Base-by-base conservation (phyloP, 2,113 vertebrate species). In the Dryoscopus gambensis region DNA sequence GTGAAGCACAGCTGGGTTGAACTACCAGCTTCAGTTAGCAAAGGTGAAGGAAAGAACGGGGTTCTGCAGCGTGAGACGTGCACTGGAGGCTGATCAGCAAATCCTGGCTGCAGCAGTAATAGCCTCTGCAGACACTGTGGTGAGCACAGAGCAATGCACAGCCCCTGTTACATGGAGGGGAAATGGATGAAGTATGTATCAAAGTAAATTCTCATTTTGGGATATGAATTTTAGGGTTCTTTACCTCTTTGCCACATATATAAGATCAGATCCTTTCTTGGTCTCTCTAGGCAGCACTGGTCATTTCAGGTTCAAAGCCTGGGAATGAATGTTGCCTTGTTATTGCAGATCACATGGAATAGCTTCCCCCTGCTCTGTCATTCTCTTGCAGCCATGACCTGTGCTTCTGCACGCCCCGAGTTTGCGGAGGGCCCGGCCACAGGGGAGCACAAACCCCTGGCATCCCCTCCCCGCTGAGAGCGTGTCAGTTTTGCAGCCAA, bases 361-460 rank as follows among this genome's bases (percentile, higher is more conserved):
- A 46, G 78, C 39, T 71, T 82, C 39, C 56, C 82, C 78, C 69
- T 2, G 11, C 35, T 40, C 64, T 2, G 0, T 9, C 3, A 15
- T 46, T 40, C 63, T 50, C 22, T 12, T 10, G 15, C 3, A 11
- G 62, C 67, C 21, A 17, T 42, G 3, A 5, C 28, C 64, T 20
- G 15, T 31, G 42, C 52, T 2, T 1, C 53, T 68, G 22, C 67
- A 33, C 8, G 27, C 47, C 23, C 31, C 1, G 9, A 21, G 11
- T 18, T 19, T 21, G 71, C 1, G 0, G 22, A 19, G 60, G n/a
- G 15, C 27, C 37, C 0, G 2, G 8, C 46, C 23, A 6, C 2
- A 28, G 7, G 22, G 49, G 44, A 37, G 9, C 74, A 17, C 7
- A 5, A 28, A 21, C 15, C 46, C 37, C 13, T 22, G 30, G 14